Base-by-base conservation (phyloP, 2,888 invertebrate species). In the Conistra vaccinii region DNA sequence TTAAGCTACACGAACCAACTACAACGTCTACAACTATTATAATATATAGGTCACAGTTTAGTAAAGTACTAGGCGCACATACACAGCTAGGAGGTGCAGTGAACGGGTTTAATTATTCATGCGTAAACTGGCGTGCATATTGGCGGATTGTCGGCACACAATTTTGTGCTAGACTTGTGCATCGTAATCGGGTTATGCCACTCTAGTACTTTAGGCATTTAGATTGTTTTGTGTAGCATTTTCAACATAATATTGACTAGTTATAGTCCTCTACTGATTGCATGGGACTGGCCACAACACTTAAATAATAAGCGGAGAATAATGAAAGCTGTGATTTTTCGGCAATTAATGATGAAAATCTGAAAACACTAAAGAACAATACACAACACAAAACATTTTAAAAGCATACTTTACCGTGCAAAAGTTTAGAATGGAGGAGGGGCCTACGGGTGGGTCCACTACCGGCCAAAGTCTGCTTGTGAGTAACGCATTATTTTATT, bases 21-120 rank as follows among this genome's bases (percentile, higher is more conserved):
- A n/a, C n/a, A n/a, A n/a, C n/a, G n/a, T n/a, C n/a, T 17, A 35
- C 5, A 3, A 39, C 35, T 35, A 35, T 35, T 35, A 35, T 32
- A 32, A 32, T 32, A 23, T 48, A 17, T 10, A 55, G 39, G 12
- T 53, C n/a, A 32, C 39, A 60, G 51, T 53, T 66, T 12, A 65
- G 5, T 42, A 32, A 42, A 62, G 42, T 77, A 77, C 77, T 73
- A 77, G 63, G 75, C 58, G 20, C 9, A 12, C 63, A 81, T 73
- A 63, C n/a, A 51, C 3, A 73, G 42, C 42, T 35, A 63, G 62
- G 63, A 73, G 58, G 2, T 73, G 74, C 74, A 81, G 62, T 29
- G 35, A 58, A 45, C 51, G 63, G 51, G 1, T 65, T 81, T 53
- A 78, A 78, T 81, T 65, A 78, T 78, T 78, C 81, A 77, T 80